A percentile compares a stretch with the other conserved stretches of the same genome.
Conservation (phyloP, 2,888 invertebrate genomes). For the Caenorhabditis sp. region DNA sequence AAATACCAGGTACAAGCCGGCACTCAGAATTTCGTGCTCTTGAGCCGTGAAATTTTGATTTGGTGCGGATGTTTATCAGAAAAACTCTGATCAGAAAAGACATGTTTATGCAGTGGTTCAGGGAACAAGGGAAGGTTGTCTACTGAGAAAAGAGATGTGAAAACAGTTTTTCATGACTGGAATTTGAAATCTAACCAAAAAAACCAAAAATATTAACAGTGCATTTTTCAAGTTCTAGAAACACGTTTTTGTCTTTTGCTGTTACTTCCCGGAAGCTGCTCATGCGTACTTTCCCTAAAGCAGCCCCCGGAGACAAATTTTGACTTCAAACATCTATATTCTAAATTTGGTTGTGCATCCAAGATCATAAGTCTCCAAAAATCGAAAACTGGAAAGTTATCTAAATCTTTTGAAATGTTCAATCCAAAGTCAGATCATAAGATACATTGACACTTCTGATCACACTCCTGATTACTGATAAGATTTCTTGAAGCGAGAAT, state of each 20-base stretch:
- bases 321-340: constrained; percentile 55
- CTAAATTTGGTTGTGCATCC: constrained; percentile 43
- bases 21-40: neutral
- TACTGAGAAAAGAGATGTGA: neutral
- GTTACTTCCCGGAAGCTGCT: neutral
- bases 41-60: neutral
- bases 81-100: constrained; percentile 9
- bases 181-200: neutral
- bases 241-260: constrained; percentile 16
- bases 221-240: constrained; percentile 29
- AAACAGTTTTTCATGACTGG: constrained; percentile 37
- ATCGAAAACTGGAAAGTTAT: neutral
- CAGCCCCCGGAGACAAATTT: constrained; percentile 48
- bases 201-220: constrained; percentile 1
- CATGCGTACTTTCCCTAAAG: constrained; percentile 41
- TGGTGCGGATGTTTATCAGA: constrained; percentile 26
- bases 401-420: neutral
- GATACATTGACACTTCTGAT: neutral
- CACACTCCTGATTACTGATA: neutral
- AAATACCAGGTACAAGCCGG: neutral
- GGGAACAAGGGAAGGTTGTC: constrained; percentile 4
- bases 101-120: neutral
- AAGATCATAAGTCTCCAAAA: constrained; percentile 37
- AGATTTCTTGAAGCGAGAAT: neutral
- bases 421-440: constrained; percentile 3